A percentile compares a stretch with the other conserved stretches of the same genome.
Conservation (phyloP, 2,888 invertebrate species). For the Dioctria linearis region DNA sequence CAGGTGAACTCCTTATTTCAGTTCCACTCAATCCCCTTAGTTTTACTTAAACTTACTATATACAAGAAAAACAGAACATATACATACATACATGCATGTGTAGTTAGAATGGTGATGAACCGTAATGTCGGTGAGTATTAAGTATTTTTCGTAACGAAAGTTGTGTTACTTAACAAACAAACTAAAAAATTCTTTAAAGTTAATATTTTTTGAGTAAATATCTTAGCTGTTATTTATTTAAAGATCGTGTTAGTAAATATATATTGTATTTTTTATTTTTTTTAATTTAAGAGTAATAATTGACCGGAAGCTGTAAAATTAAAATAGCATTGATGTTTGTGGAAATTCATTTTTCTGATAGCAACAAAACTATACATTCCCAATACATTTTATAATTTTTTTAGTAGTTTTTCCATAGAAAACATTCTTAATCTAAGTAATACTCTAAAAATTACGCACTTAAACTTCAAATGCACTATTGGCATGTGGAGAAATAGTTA, state of each 20-base stretch:
- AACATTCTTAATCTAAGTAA: too few relatives aligned
- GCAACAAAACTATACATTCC: not conserved
- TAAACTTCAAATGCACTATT: too few relatives aligned
- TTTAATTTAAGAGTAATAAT: slow-evolving; percentile 28
- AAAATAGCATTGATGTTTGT: slow-evolving; percentile 19
- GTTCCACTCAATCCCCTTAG: slow-evolving; percentile 2
- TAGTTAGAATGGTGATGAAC: slow-evolving; percentile 24
- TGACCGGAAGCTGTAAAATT: not conserved
- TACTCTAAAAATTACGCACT: too few relatives aligned
- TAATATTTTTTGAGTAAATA: slow-evolving; percentile 33
- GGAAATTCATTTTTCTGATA: not conserved
- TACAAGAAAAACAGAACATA: not conserved
- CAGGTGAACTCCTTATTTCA: not conserved
- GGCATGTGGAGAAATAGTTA: too few relatives aligned
- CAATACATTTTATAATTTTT: too few relatives aligned
- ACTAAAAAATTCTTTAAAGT: slow-evolving; percentile 21
- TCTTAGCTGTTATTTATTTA: slow-evolving; percentile 35
- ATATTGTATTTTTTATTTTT: not conserved
- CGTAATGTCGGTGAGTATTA: slow-evolving; percentile 23
- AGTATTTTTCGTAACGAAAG: slow-evolving; percentile 44
- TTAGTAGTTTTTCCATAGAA: too few relatives aligned
- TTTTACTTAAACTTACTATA: slow-evolving; percentile 18
- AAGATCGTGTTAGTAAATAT: slow-evolving; percentile 21
- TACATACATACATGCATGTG: not conserved
- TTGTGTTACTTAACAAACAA: slow-evolving; percentile 42